Evolutionary conservation across 2,797 vertebrate species (phyloP), one percentile per base, ranked within the genome.

Genomic region (Gallirallus australis): DNA sequence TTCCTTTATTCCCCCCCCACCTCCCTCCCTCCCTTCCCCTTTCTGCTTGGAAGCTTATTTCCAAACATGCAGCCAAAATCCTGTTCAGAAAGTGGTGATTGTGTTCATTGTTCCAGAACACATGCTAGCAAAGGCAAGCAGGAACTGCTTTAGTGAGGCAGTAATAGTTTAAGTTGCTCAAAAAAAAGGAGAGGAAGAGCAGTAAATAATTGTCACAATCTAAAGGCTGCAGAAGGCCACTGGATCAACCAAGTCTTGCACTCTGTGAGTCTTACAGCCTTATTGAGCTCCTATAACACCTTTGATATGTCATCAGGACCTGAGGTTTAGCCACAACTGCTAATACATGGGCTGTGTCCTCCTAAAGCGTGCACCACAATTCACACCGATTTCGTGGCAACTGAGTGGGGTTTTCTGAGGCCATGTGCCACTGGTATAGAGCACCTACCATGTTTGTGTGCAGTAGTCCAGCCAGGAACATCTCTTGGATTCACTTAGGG

Each of bases 61-160:
- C 79, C 66, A 93, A 92, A 83, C 50, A 81, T 30, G 33, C 65
- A 79, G 56, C 50, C 48, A 76, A 95, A 93, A 80, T 79, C 53
- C 42, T 88, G 5, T 23, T 82, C 91, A 91, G 82, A 93, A 93
- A 69, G 68, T 19, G 56, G 52, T 75, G 91, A 84, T 60, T 81
- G 89, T 82, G 82, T 70, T 95, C 93, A 94, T 82, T 89, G 91
- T 96, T 96, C 95, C 96, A 96, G 93, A 97, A 95, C 87, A 86
- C 23, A 79, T 73, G 69, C 94, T 37, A 84, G 35, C 50, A 70
- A 79, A 91, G n/a, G 59, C 66, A 95, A 94, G 69, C 28, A 15
- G 80, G 73, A 90, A 50, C 28, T n/a, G 71, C 56, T 88, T 82
- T 75, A 87, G 47, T 52, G 77, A 93, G 85, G 56, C 80, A 66